Conservation (phyloP, 2,888 invertebrate species). For the Xestoiulus laeticollis region DNA sequence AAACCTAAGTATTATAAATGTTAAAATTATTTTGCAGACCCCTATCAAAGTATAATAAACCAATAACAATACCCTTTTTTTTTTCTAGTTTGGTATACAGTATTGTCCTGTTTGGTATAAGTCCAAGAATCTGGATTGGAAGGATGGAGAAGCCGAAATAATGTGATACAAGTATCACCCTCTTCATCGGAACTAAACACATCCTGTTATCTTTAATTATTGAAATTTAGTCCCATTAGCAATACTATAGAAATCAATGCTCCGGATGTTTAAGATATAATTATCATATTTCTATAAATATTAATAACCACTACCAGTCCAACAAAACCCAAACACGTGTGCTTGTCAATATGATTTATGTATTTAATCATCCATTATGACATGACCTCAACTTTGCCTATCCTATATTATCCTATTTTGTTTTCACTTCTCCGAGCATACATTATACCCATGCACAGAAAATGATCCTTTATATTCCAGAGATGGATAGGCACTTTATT, state of each 20-base stretch:
- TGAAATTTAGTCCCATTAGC: not conserved
- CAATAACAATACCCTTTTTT: too few species aligned
- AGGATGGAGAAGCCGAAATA: too few species aligned
- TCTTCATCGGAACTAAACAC: not conserved
- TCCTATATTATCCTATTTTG: not conserved
- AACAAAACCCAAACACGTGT: slow-evolving; percentile 13
- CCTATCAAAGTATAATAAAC: too few species aligned
- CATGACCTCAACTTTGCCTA: not conserved
- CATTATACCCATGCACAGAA: too few species aligned
- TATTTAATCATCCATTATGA: not conserved
- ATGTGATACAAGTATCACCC: too few species aligned
- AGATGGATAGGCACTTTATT: too few species aligned
- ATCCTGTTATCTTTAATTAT: not conserved
- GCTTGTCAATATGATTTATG: not conserved
- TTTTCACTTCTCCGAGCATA: not conserved
- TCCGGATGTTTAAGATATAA: not conserved
- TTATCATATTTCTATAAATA: slow-evolving; percentile 37
- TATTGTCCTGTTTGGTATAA: too few species aligned
- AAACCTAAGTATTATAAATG: too few species aligned
- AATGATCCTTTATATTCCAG: not conserved
- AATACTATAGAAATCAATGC: not conserved
- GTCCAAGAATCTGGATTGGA: too few species aligned
- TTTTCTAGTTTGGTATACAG: too few species aligned
- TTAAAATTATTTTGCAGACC: too few species aligned
- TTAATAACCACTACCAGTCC: slow-evolving; percentile 1